phyloP scores from a whole-genome alignment of 2,113 vertebrate species.

The Geococcyx californianus region DNA sequence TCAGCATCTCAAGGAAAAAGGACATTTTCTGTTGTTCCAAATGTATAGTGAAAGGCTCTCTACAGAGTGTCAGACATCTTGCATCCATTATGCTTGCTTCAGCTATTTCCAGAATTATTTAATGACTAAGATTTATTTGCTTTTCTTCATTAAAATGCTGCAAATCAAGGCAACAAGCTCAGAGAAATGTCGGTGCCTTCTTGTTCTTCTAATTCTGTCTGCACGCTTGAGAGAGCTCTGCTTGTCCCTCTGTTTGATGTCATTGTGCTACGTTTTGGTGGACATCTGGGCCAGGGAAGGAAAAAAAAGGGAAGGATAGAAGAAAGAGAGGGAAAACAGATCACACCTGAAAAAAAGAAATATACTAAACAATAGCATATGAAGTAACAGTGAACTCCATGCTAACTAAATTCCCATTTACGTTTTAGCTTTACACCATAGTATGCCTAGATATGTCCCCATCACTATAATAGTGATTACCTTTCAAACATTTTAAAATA shows the following conservation, averaged over 20 bases:
- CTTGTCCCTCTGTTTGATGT: background rate
- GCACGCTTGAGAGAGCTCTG: background rate
- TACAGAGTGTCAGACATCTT: background rate
- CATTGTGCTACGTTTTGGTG: background rate
- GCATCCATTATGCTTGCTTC: background rate
- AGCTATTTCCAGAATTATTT: background rate
- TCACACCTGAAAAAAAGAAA: background rate
- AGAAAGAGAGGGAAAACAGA: background rate
- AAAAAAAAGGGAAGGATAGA: background rate
- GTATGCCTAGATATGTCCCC: background rate
- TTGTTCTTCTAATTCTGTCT: background rate
- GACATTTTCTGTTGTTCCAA: background rate
- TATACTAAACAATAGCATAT: background rate
- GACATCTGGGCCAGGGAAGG: background rate
- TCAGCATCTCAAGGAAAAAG: background rate
- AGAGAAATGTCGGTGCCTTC: background rate
- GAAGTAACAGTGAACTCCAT: background rate
- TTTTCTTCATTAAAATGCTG: background rate
- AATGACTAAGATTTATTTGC: background rate
- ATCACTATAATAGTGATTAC: background rate
- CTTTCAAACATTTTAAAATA: background rate
- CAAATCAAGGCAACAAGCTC: background rate
- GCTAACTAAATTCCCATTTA: background rate
- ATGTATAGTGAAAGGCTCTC: background rate
- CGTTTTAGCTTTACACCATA: background rate